Percentiles rank a stretch among this genome's conserved stretches.
Evolutionary conservation across 1,140 invertebrate species (phyloP).

Genomic region (Pseudomyrmex cubaensis): DNA sequence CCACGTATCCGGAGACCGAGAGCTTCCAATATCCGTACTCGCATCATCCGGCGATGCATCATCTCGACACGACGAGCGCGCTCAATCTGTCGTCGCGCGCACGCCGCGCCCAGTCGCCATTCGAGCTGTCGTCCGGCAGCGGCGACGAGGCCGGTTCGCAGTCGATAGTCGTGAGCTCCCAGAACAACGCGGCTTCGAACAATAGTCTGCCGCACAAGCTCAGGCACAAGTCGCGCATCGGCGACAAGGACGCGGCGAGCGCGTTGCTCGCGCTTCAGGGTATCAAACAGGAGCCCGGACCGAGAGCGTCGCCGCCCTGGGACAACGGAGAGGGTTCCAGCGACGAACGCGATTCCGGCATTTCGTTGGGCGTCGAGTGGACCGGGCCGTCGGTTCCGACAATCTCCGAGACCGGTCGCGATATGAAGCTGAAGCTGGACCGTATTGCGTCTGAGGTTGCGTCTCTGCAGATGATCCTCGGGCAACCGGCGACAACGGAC

Average conservation of each 20-base stretch:
- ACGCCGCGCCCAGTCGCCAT: slow-evolving; percentile 87
- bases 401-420: slow-evolving; percentile 88
- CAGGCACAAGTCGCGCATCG: slow-evolving; percentile 95
- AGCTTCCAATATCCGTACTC: slow-evolving; percentile 85
- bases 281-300: slow-evolving; percentile 93
- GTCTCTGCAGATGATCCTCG: slow-evolving; percentile 91
- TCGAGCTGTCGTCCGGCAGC: slow-evolving; percentile 90
- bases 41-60: slow-evolving; percentile 84
- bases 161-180: slow-evolving; percentile 76
- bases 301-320: slow-evolving; percentile 92
- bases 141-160: slow-evolving; percentile 88
- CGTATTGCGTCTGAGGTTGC: slow-evolving; percentile 96
- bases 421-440: slow-evolving; percentile 94
- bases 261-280: slow-evolving; percentile 92
- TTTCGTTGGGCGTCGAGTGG: slow-evolving; percentile 92
- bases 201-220: slow-evolving; percentile 94
- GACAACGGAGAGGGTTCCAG: slow-evolving; percentile 91
- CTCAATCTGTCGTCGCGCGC: slow-evolving; percentile 88
- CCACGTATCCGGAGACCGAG: slow-evolving; percentile 78
- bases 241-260: slow-evolving; percentile 94
- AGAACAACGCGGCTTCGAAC: slow-evolving; percentile 80
- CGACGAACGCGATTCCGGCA: slow-evolving; percentile 95
- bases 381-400: slow-evolving; percentile 77
- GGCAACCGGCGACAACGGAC: slow-evolving; percentile 76
- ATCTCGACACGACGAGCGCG: slow-evolving; percentile 85